Conservation (phyloP, 2,113 vertebrate species). For the Scomber scombrus region DNA sequence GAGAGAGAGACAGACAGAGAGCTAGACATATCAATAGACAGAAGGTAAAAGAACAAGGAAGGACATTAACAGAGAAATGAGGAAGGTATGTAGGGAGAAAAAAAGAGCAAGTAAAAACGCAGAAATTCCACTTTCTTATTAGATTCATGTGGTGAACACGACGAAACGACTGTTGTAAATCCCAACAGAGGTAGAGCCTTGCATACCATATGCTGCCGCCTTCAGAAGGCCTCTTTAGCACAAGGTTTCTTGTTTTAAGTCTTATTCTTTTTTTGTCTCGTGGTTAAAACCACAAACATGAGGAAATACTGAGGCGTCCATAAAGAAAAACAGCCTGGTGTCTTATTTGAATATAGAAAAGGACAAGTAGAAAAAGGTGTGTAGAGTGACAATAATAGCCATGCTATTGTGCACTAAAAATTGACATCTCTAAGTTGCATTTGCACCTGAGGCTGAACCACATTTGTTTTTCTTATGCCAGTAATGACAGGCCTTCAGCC, state of each 20-base stretch:
- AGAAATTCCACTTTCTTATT: constrained; percentile 28
- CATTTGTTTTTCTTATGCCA: constrained; percentile 16
- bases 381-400: not conserved
- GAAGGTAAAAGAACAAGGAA: constrained; percentile 35
- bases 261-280: not conserved
- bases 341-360: not conserved
- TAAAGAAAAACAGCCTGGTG: constrained; percentile 6
- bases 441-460: not conserved
- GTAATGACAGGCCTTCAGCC: constrained; percentile 26
- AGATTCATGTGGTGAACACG: constrained; percentile 28
- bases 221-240: constrained; percentile 3
- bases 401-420: not conserved
- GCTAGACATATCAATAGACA: constrained; percentile 58
- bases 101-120: constrained; percentile 13
- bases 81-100: constrained; percentile 4
- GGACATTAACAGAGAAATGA: constrained; percentile 32
- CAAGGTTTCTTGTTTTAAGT: not conserved
- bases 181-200: constrained; percentile 22
- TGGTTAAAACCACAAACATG: not conserved
- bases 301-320: constrained; percentile 14
- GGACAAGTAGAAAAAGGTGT: not conserved
- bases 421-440: not conserved
- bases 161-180: constrained; percentile 41
- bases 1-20: not conserved
- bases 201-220: constrained; percentile 28